These are phyloP conservation scores for Gallinago stenura DNA, from an alignment of 2,797 vertebrate species.

Conservation along the genomic window DNA sequence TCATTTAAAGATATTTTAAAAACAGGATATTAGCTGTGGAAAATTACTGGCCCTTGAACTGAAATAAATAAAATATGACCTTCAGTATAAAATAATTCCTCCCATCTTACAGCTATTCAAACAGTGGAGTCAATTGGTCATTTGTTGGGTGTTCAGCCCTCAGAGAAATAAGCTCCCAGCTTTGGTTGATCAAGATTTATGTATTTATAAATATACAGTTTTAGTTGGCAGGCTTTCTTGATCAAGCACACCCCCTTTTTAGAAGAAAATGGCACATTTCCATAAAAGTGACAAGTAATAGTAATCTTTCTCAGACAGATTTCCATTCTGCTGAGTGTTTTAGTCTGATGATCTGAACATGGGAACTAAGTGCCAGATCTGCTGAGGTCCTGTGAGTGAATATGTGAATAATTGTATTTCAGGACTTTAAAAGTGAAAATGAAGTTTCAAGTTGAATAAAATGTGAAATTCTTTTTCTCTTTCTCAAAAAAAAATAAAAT, in stretches of 20 bases:
- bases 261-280: constrained; percentile 60
- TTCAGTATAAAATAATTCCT: constrained; percentile 42
- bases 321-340: constrained; percentile 40
- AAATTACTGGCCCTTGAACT: constrained; percentile 55
- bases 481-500: neutral
- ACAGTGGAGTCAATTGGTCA: constrained; percentile 43
- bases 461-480: neutral
- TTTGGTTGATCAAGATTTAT: constrained; percentile 55
- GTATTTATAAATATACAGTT: constrained; percentile 56
- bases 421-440: neutral
- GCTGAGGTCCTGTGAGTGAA: neutral
- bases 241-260: constrained; percentile 32
- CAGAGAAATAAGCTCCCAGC: constrained; percentile 10
- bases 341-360: neutral
- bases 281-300: constrained; percentile 49
- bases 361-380: neutral
- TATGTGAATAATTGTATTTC: neutral
- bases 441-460: neutral
- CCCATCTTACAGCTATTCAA: constrained; percentile 34
- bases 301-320: constrained; percentile 45
- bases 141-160: constrained; percentile 36
- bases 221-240: constrained; percentile 30
- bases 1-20: constrained; percentile 49
- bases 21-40: constrained; percentile 59
- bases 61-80: constrained; percentile 62